Percentiles rank a stretch among this genome's conserved stretches.
Evolutionary conservation across 2,888 invertebrate species (phyloP).

Genomic region (Thymelicus acteon): DNA sequence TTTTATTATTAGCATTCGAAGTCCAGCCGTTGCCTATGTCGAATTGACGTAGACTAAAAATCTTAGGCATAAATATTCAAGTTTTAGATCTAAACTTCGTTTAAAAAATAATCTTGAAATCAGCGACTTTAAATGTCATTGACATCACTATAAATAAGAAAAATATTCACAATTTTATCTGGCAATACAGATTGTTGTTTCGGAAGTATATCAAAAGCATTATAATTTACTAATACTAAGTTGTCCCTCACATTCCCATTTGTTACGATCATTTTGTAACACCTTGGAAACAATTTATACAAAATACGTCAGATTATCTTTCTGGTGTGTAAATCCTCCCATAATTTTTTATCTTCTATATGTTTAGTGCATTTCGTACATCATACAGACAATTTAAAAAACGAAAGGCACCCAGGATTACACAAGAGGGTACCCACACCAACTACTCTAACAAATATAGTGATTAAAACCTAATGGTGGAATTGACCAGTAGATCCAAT

Average conservation of each 20-base stretch:
- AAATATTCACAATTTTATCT: slow-evolving; percentile 85
- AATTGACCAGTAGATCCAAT: slow-evolving; percentile 57
- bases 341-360: slow-evolving; percentile 89
- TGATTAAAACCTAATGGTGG: slow-evolving; percentile 79
- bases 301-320: slow-evolving; percentile 73
- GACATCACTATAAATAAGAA: slow-evolving; percentile 79
- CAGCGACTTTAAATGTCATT: slow-evolving; percentile 82
- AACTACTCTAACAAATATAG: slow-evolving; percentile 84
- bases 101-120: slow-evolving; percentile 78
- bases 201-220: slow-evolving; percentile 75
- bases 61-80: slow-evolving; percentile 77
- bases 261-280: slow-evolving; percentile 75
- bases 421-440: slow-evolving; percentile 81
- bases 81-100: slow-evolving; percentile 74
- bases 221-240: slow-evolving; percentile 78
- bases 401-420: slow-evolving; percentile 83
- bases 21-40: slow-evolving; percentile 62
- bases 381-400: slow-evolving; percentile 88
- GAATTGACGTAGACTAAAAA: slow-evolving; percentile 71
- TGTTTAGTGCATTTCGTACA: slow-evolving; percentile 95
- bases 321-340: slow-evolving; percentile 65
- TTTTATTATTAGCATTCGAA: slow-evolving; percentile 55
- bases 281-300: slow-evolving; percentile 63
- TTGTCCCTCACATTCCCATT: slow-evolving; percentile 76
- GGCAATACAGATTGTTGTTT: slow-evolving; percentile 82